Evolutionary conservation across 2,888 invertebrate species (phyloP), one percentile per base, ranked within the genome.

Genomic region (Cremastinae sp.): DNA sequence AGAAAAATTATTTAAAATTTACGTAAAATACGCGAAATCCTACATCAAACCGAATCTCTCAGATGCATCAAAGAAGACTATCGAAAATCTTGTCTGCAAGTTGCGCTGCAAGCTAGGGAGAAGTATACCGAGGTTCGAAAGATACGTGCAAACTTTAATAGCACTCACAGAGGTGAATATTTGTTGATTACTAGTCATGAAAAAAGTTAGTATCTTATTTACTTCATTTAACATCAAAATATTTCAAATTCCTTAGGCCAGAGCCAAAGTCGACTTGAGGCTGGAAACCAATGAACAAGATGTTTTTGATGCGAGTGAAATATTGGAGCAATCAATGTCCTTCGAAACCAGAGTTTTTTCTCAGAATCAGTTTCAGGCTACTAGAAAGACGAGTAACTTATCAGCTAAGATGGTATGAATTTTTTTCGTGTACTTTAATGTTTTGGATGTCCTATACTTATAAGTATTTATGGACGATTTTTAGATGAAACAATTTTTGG

Each of bases 1-100:
- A 0, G 91, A 93, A 70, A 92, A 92, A 62, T 88, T 96, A 34
- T 91, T 97, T 7, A 92, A 96, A 78, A 97, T 97, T 90, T 98
- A 96, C 86, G 94, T 97, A 80, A 95, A 95, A 0, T 97, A 97
- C 90, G 95, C 96, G n/a, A n/a, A n/a, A n/a, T 0, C 93, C 94
- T 79, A 93, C 95, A 88, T 95, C 95, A 93, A 94, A 79, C 96
- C 61, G 9, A 41, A 9, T n/a, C 28, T 61, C 18, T 61, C 61
- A 0, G 2, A 47, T 2, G 16, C 61, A 61, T 96, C 97, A 97
- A 86, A 58, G 49, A 20, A 8, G 0, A 8, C 28, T 5, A 58
- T 75, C 7, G 34, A 45, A 8, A 47, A 51, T 36, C 51, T 70
- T 51, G 12, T 18, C n/a, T n/a, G n/a, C n/a, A n/a, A n/a, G 45